Percentiles rank a stretch among this genome's conserved stretches.
phyloP scores from a whole-genome alignment of 2,888 invertebrate genomes.

The Tetrapedia diversipes region DNA sequence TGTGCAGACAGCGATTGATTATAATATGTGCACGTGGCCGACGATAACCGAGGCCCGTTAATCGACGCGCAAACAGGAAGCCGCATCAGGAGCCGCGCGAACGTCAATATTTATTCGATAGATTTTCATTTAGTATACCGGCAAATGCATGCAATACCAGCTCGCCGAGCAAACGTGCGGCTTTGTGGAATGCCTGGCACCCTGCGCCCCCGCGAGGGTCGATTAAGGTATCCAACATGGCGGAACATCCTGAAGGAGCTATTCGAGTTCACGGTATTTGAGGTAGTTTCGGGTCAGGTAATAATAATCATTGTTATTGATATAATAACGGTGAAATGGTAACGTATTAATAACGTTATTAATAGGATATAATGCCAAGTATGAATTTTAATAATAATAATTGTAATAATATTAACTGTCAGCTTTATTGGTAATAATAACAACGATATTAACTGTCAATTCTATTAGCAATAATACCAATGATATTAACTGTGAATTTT shows the following conservation, averaged over 20 bases:
- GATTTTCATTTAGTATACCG: slow-evolving; percentile 40
- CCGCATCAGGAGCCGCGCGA: slow-evolving; percentile 20
- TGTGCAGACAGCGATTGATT: slow-evolving; percentile 13
- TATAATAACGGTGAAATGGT: too few species aligned
- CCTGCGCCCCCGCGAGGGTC: background rate
- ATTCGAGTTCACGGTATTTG: too few species aligned
- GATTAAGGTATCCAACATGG: background rate
- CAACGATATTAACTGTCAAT: too few species aligned
- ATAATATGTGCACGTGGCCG: slow-evolving; percentile 23
- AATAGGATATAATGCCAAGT: too few species aligned
- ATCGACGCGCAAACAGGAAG: slow-evolving; percentile 34
- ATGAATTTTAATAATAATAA: too few species aligned
- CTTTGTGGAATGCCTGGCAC: background rate
- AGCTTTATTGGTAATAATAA: too few species aligned
- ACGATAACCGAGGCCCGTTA: slow-evolving; percentile 40
- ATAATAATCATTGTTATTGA: too few species aligned
- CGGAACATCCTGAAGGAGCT: background rate
- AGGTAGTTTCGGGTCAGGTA: too few species aligned
- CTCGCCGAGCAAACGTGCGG: slow-evolving; percentile 17
- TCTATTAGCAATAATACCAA: too few species aligned
- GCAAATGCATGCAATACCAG: slow-evolving; percentile 20
- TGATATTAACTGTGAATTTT: too few species aligned
- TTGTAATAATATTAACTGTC: too few species aligned
- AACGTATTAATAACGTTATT: too few species aligned
- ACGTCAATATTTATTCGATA: slow-evolving; percentile 55